Percentiles rank a stretch among this genome's conserved stretches.
Evolutionary conservation across 37 sponge, comb jelly and placozoan species (phyloP).

Genomic region (Chondrilla cf. caribensis): DNA sequence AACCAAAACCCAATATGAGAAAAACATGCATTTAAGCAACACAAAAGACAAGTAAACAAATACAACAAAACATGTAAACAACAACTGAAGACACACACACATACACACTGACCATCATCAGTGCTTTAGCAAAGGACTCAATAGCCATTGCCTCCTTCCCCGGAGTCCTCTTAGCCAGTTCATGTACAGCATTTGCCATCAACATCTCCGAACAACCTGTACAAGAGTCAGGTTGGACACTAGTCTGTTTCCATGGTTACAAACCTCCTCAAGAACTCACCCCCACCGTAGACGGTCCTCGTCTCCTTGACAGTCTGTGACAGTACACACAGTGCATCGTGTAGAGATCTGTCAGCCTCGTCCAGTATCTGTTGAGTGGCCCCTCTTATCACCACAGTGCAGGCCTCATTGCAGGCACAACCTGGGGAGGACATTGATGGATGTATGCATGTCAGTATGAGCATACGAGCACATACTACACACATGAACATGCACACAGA

Average conservation of each 20-base stretch:
- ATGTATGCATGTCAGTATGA: slow-evolving; percentile 47
- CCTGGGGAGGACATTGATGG: slow-evolving; percentile 45
- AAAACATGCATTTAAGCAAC: not conserved
- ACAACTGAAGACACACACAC: not conserved
- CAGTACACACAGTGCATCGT: slow-evolving; percentile 97
- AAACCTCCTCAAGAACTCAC: slow-evolving; percentile 24
- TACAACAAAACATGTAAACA: not conserved
- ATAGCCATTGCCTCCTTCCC: slow-evolving; percentile 97
- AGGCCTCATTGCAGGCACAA: slow-evolving; percentile 91
- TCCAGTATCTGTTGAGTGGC: slow-evolving; percentile 99
- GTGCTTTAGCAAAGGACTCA: slow-evolving; percentile 91
- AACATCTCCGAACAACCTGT: slow-evolving; percentile 92
- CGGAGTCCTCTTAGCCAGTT: slow-evolving; percentile 81
- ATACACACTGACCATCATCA: slow-evolving; percentile 59
- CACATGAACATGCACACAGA: not conserved
- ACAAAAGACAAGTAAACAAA: not conserved
- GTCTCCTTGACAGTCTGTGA: slow-evolving; percentile 96
- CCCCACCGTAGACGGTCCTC: slow-evolving; percentile 92
- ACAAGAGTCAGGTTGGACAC: not conserved
- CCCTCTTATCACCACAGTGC: slow-evolving; percentile 93
- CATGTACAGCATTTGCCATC: slow-evolving; percentile 94
- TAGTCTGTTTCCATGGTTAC: not conserved
- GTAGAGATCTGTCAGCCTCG: slow-evolving; percentile 95
- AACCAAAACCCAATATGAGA: not conserved
- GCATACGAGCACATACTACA: no score